Base-by-base conservation (phyloP, 2,888 invertebrate genomes). In the Cyrtodaria siliqua region DNA sequence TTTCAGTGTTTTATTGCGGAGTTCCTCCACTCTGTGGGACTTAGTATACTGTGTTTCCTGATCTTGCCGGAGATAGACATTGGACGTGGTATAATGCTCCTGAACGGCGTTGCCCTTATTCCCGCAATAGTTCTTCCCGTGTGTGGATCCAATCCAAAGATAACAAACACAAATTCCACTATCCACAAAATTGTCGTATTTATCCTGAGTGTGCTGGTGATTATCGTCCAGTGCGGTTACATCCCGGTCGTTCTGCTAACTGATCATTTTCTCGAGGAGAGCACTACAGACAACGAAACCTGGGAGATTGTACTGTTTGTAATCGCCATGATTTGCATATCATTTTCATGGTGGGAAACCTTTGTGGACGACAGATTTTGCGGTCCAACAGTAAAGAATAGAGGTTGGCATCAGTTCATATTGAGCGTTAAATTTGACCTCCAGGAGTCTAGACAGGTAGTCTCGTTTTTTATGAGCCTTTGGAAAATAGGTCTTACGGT, bases 31-130 rank as follows among this genome's bases (percentile, higher is more conserved):
- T 74, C 87, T 0, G 64, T 90, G 26, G 92, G 92, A 6, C 76
- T 92, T 4, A 86, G 88, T 53, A 76, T 90, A 3, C 80, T 92
- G 38, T 86, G 90, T 27, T 92, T 91, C 70, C 79, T 87, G 14
- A 79, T 92, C 16, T 76, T 92, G 24, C 90, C 90, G 12, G 82
- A 86, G 18, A 67, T 90, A 52, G 88, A 90, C 75, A 83, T 89
- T 49, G 80, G 88, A 9, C 84, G 86, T 9, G 90, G 88, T 1
- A 76, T 90, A 0, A 78, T 91, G 27, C 62, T 92, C 4, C 78
- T 92, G 74, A 86, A 82, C 49, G 84, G 87, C 6, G 83, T 86
- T 0, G 87, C 86, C 38, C 77, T 89, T 8, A 47, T 92, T 2
- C 92, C 92, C 0, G 83, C 88, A 26, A 57, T 91, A 26, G 72